Percentiles rank a stretch among this genome's conserved stretches.
Conservation (phyloP, 2,797 vertebrate species). For the Pseudochirops corinnae region DNA sequence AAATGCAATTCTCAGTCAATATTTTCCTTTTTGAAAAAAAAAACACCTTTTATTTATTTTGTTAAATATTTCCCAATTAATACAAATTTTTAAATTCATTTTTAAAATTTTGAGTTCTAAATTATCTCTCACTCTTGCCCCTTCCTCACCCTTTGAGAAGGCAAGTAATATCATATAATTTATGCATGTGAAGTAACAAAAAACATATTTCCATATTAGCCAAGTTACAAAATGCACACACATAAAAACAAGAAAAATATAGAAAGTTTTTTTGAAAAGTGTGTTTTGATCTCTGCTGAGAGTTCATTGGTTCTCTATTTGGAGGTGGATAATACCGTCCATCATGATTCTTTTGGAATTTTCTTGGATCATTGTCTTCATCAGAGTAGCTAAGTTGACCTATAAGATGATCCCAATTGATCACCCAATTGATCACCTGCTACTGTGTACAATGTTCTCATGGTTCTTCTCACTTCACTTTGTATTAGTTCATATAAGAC, state of each 20-base stretch:
- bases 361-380: background rate
- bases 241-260: background rate
- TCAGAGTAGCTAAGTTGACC: background rate
- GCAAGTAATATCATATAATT: background rate
- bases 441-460: background rate
- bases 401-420: background rate
- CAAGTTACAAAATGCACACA: background rate
- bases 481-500: background rate
- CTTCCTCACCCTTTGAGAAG: background rate
- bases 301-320: background rate
- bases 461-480: background rate
- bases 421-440: too few species aligned
- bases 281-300: background rate
- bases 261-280: background rate
- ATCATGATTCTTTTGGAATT: background rate
- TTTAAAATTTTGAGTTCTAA: background rate
- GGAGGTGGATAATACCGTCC: background rate
- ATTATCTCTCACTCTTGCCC: background rate
- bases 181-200: background rate
- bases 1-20: background rate
- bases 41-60: background rate
- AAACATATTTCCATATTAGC: background rate
- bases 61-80: background rate
- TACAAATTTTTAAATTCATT: background rate
- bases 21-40: background rate